Percentiles rank a stretch among this genome's conserved stretches.
These are phyloP conservation scores for Macquaria australasica DNA, from an alignment of 2,113 vertebrate species.

Conservation along the genomic window DNA sequence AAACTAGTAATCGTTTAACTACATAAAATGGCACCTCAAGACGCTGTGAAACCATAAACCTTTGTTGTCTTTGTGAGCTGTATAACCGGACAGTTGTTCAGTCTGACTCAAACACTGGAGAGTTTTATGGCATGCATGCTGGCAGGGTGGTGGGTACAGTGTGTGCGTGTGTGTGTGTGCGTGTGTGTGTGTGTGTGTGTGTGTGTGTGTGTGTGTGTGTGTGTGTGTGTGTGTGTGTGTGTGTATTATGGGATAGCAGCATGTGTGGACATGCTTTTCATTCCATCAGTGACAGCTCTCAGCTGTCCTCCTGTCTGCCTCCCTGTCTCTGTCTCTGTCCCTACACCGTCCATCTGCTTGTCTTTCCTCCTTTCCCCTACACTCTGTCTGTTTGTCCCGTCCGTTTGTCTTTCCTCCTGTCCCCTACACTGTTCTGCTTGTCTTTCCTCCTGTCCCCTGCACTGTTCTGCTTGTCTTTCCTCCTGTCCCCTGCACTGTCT, in stretches of 20 bases:
- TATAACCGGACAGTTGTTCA: slow-evolving; percentile 1
- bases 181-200: slow-evolving; percentile 3
- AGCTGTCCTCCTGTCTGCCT: slow-evolving; percentile 72
- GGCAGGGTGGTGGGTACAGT: slow-evolving; percentile 1
- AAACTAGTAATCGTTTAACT: no score
- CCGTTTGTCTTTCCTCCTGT: neutral
- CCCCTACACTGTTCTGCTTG: slow-evolving; percentile 45
- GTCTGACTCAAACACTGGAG: neutral
- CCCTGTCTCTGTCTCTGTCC: slow-evolving; percentile 24
- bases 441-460: neutral
- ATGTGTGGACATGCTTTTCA: slow-evolving; percentile 64
- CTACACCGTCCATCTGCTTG: slow-evolving; percentile 24
- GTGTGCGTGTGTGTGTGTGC: slow-evolving; percentile 5
- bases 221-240: slow-evolving; percentile 32
- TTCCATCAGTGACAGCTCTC: slow-evolving; percentile 68
- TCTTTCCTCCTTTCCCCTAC: neutral
- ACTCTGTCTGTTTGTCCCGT: neutral
- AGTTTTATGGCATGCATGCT: slow-evolving; percentile 18
- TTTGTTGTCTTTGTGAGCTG: neutral
- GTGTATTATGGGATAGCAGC: neutral
- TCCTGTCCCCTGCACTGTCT: slow-evolving; percentile 22
- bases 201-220: slow-evolving; percentile 31
- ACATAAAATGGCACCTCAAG: neutral
- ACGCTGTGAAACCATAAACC: neutral
- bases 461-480: slow-evolving; percentile 21